Evolutionary conservation across 1,140 invertebrate species (phyloP).

Genomic region (Melitaea cinxia): DNA sequence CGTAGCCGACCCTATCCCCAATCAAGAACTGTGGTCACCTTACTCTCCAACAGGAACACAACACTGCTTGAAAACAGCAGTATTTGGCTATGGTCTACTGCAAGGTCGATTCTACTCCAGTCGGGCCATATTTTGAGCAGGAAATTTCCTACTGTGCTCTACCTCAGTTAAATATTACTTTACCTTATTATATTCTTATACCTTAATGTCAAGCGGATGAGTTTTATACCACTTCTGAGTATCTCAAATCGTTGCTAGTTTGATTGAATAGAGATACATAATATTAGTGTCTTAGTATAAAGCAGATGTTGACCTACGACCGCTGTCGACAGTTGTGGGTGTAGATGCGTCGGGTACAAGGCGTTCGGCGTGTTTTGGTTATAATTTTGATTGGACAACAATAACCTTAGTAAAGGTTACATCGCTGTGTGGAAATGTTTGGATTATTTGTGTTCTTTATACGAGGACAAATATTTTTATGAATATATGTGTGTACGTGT

Average conservation of each 20-base stretch:
- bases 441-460: background rate
- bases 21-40: too few species aligned
- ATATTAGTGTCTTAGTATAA: conserved; percentile 64
- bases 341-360: conserved; percentile 25
- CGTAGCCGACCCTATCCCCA: too few species aligned
- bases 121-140: too few species aligned
- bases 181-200: too few species aligned
- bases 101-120: too few species aligned
- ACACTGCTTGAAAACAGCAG: too few species aligned
- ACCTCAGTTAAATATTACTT: too few species aligned
- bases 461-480: background rate
- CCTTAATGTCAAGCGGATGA: too few species aligned
- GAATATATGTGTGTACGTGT: background rate
- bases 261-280: conserved; percentile 79
- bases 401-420: conserved; percentile 21
- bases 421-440: background rate
- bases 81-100: too few species aligned
- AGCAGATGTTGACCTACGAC: conserved; percentile 65
- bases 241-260: conserved; percentile 30
- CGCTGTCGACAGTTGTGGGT: conserved; percentile 64
- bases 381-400: conserved; percentile 36
- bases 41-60: too few species aligned
- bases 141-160: too few species aligned
- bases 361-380: conserved; percentile 24
- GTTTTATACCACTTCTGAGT: background rate